Evolutionary conservation across 1,140 invertebrate species (phyloP).

Genomic region (Thereuonema tuberculata): DNA sequence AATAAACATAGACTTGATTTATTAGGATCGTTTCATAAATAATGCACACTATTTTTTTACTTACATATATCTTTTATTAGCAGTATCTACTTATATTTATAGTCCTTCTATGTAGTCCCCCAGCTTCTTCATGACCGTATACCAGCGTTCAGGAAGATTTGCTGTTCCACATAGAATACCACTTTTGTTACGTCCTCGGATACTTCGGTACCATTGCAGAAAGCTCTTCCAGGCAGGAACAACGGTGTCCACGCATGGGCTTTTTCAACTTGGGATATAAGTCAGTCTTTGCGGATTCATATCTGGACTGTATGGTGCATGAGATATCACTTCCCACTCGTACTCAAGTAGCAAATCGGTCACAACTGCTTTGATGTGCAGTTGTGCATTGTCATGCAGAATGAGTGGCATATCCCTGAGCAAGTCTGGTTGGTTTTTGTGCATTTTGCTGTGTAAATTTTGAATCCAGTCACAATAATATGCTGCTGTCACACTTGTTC

Average conservation of each 20-base stretch:
- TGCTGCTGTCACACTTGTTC: not conserved
- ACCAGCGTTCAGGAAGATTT: not conserved
- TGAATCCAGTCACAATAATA: not conserved
- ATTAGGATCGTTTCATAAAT: not conserved
- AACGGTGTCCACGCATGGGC: not conserved
- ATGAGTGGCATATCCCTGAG: not conserved
- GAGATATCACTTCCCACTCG: not conserved
- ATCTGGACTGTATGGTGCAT: not conserved
- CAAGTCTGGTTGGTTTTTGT: not conserved
- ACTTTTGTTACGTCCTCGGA: not conserved
- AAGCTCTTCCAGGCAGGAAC: not conserved
- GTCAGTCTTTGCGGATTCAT: not conserved
- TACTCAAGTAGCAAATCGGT: not conserved
- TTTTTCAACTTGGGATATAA: not conserved
- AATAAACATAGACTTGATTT: too few species aligned
- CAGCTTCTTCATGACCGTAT: not conserved
- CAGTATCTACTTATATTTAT: not conserved
- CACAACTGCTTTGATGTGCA: not conserved
- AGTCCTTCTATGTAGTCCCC: not conserved
- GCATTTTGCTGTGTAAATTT: not conserved
- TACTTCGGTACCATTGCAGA: not conserved
- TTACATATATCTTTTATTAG: not conserved
- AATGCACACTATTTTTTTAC: not conserved
- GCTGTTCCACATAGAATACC: not conserved
- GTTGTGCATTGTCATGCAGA: not conserved